These are phyloP conservation scores for Babyrousa celebensis DNA, from an alignment of 2,797 vertebrate species.

Conservation along the genomic window DNA sequence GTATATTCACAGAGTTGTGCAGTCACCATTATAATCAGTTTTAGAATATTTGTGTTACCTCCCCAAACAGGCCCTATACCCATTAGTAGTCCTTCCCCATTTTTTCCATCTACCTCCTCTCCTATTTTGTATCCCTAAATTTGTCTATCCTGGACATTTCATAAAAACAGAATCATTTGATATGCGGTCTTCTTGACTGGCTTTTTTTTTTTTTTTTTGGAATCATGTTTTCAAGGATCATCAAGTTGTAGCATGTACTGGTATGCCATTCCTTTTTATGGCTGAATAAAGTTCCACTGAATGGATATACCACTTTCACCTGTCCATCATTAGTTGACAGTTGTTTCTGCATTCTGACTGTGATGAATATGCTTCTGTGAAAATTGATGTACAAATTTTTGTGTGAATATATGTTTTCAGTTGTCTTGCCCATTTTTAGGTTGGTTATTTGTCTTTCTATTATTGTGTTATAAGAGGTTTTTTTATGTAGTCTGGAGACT, in stretches of 20 bases:
- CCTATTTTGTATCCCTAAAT: not conserved
- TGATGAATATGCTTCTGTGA: not conserved
- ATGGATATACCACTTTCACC: not conserved
- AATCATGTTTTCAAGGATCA: not conserved
- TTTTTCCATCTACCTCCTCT: not conserved
- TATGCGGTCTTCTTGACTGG: not conserved
- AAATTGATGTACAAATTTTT: not conserved
- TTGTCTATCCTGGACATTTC: not conserved
- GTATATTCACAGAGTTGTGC: not conserved
- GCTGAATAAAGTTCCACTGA: not conserved
- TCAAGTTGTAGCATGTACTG: not conserved
- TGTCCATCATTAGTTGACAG: not conserved
- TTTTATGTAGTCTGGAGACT: not conserved
- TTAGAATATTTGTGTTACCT: not conserved
- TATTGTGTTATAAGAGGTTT: not conserved
- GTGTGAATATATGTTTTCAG: not conserved
- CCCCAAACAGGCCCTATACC: not conserved
- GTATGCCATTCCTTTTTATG: not conserved
- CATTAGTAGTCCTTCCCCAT: not conserved
- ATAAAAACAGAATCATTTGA: not conserved
- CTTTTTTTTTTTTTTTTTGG: not conserved
- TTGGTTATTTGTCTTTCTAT: not conserved
- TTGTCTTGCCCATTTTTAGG: slow-evolving; percentile 29
- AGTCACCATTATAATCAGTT: not conserved
- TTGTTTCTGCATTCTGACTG: slow-evolving; percentile 22